Evolutionary conservation across 2,797 vertebrate genomes (phyloP).

Genomic region (Pristis pectinata): DNA sequence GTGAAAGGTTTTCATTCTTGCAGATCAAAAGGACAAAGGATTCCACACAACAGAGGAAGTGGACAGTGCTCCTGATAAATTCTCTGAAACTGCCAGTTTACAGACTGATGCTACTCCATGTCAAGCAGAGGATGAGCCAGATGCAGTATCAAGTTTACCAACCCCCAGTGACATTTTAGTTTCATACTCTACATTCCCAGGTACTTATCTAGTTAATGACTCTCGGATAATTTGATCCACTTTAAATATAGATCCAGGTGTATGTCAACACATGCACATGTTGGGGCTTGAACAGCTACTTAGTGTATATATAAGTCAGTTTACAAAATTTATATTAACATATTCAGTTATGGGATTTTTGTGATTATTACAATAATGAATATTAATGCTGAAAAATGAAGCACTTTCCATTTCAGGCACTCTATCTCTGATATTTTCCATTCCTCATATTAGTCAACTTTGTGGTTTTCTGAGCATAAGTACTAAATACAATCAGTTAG

Average conservation of each 20-base stretch:
- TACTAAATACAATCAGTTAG: background rate
- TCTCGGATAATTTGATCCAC: background rate
- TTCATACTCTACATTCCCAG: conserved; percentile 90
- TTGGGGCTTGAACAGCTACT: background rate
- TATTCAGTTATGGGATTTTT: background rate
- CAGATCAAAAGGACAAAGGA: conserved; percentile 75
- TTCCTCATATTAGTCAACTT: background rate
- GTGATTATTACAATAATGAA: background rate
- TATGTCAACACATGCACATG: background rate
- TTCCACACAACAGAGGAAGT: conserved; percentile 46
- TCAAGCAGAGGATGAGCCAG: conserved; percentile 62
- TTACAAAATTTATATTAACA: background rate
- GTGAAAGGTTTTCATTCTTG: conserved; percentile 7
- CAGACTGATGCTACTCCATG: conserved; percentile 67
- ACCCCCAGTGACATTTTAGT: conserved; percentile 86
- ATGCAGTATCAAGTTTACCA: conserved; percentile 72
- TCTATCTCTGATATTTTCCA: background rate
- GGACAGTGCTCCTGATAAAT: conserved; percentile 57
- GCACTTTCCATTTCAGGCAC: background rate
- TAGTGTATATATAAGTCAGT: background rate
- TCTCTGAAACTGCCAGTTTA: conserved; percentile 45
- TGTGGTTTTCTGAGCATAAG: background rate
- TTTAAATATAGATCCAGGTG: background rate
- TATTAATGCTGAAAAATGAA: background rate
- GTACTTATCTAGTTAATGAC: conserved; percentile 50